A percentile compares a stretch with the other conserved stretches of the same genome.
Evolutionary conservation across 2,113 vertebrate genomes (phyloP).

Genomic region (Argyrosomus japonicus): DNA sequence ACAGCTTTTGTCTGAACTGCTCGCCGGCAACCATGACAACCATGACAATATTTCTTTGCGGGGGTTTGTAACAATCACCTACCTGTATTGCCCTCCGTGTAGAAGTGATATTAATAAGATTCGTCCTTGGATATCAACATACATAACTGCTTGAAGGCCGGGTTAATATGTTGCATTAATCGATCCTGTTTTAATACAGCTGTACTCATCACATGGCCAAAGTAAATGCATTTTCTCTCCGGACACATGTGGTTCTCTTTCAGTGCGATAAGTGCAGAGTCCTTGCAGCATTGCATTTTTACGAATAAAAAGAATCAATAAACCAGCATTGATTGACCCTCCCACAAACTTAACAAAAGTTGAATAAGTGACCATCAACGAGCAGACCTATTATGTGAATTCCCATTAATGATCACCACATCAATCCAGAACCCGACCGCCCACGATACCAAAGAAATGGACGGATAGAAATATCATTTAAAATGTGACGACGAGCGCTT

Average conservation of each 20-base stretch:
- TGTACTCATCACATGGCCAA: constrained; percentile 17
- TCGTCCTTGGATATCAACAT: constrained; percentile 59
- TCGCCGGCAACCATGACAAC: constrained; percentile 84
- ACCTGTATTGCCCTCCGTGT: constrained; percentile 49
- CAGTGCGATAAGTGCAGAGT: constrained; percentile 15
- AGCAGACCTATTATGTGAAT: not conserved
- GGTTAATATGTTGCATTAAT: constrained; percentile 56
- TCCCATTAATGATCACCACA: not conserved
- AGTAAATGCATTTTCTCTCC: not conserved
- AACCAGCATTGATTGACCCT: not conserved
- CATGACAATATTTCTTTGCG: constrained; percentile 79
- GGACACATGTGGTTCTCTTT: not conserved
- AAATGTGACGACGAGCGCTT: not conserved
- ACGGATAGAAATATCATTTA: not conserved
- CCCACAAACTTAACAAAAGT: not conserved
- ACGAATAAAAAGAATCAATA: constrained; percentile 47
- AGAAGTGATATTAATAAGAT: constrained; percentile 58
- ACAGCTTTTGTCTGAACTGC: constrained; percentile 77
- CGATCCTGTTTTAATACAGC: constrained; percentile 30
- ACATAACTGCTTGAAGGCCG: constrained; percentile 16
- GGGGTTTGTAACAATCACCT: constrained; percentile 73
- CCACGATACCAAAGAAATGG: not conserved
- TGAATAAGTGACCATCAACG: not conserved
- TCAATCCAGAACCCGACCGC: not conserved
- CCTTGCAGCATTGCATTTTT: constrained; percentile 22